A percentile compares a stretch with the other conserved stretches of the same genome.
Evolutionary conservation across 2,888 invertebrate genomes (phyloP).

Genomic region (Thereva nobilitata): DNA sequence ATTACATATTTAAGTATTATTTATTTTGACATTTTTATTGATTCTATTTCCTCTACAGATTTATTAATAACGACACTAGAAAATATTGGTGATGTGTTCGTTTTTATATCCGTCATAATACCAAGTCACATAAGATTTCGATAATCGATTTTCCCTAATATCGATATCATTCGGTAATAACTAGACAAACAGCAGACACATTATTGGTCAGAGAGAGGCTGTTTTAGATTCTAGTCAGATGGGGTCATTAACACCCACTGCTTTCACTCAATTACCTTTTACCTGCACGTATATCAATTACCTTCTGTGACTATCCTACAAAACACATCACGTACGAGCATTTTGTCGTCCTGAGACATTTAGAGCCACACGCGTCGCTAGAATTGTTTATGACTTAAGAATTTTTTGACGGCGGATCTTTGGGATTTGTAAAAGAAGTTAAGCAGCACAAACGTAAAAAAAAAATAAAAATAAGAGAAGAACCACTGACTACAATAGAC

Average conservation of each 20-base stretch:
- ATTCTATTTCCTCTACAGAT: too few relatives aligned
- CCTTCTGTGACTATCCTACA: slow-evolving; percentile 8
- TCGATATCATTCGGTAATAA: slow-evolving; percentile 2
- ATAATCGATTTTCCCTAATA: slow-evolving; percentile 12
- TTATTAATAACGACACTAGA: background rate
- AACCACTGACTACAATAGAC: too few relatives aligned
- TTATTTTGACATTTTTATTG: background rate
- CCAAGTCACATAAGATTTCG: background rate
- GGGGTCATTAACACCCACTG: slow-evolving; percentile 27
- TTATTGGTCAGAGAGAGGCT: slow-evolving; percentile 4
- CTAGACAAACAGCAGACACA: slow-evolving; percentile 1
- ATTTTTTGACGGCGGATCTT: slow-evolving; percentile 2
- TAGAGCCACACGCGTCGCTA: slow-evolving; percentile 16
- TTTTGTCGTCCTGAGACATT: slow-evolving; percentile 20
- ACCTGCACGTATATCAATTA: slow-evolving; percentile 16
- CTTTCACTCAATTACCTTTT: slow-evolving; percentile 15
- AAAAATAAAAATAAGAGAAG: background rate
- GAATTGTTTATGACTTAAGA: slow-evolving; percentile 17
- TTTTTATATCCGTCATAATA: background rate
- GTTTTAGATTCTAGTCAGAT: slow-evolving; percentile 14
- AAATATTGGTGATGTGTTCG: background rate
- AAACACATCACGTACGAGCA: slow-evolving; percentile 23
- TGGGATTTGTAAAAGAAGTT: background rate
- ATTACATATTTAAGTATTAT: background rate
- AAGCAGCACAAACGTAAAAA: background rate